Base-by-base conservation (phyloP, 1,140 invertebrate species). In the Leptonema lineaticorne region DNA sequence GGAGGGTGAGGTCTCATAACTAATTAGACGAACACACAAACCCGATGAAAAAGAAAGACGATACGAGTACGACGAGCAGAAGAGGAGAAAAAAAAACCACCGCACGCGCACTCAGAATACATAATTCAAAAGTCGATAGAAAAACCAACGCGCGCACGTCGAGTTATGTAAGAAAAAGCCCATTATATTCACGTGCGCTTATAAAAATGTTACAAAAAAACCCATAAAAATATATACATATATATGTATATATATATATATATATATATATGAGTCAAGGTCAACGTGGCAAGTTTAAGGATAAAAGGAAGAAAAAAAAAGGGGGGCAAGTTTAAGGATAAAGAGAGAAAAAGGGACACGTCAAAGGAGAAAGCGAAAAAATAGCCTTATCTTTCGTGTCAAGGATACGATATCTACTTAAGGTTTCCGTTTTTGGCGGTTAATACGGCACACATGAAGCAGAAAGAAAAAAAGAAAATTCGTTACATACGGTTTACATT, bases 221-320 rank as follows among this genome's bases (percentile, higher is more conserved):
- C 37, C 37, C 37, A 16, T 14, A 26, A 20, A n/a, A n/a, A n/a
- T n/a, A n/a, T n/a, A n/a, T n/a, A n/a, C n/a, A n/a, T n/a, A n/a
- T n/a, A n/a, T n/a, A n/a, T n/a, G n/a, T n/a, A n/a, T n/a, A n/a
- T n/a, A n/a, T n/a, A n/a, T n/a, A n/a, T 24, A 18, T 2, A 20
- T 24, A 24, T 53, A 53, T 53, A 53, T 53, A 50, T 50, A 24
- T 50, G 27, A 53, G 50, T 24, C 50, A 53, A 53, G 50, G 50
- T 53, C 50, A 24, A 53, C 50, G 50, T 24, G 50, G 22, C 50
- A 53, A 53, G 50, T 53, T 53, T 53, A 53, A 53, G 50, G 50
- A 53, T 53, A 53, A 53, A 53, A 53, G 50, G 50, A 24, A 53
- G 16, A 16, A 45, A n/a, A n/a, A n/a, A n/a, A n/a, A n/a, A n/a